Conservation (phyloP, 2,113 vertebrate species). For the Sinocyclocheilus maitianheensis region DNA sequence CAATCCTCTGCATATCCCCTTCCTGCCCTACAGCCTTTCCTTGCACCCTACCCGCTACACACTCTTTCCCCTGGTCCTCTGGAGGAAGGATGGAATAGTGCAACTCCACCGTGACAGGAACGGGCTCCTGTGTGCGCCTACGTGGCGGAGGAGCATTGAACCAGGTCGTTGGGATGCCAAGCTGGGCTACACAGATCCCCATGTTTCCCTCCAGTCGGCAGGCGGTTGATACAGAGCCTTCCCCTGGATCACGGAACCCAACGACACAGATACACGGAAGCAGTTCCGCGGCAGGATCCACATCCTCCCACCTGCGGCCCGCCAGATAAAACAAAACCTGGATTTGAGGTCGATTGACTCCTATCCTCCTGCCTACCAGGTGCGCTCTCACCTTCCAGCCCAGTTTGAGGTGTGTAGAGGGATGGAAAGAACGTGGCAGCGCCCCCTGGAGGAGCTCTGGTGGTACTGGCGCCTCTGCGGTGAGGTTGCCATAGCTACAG, state of each 20-base stretch:
- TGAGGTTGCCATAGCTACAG: slow-evolving; percentile 88
- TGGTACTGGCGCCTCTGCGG: slow-evolving; percentile 77
- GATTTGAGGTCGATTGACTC: slow-evolving; percentile 84
- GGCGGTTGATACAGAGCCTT: slow-evolving; percentile 80
- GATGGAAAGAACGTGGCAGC: slow-evolving; percentile 67
- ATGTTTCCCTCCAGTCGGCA: slow-evolving; percentile 85
- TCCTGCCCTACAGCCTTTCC: slow-evolving; percentile 68
- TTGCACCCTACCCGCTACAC: slow-evolving; percentile 68
- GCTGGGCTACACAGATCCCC: slow-evolving; percentile 88
- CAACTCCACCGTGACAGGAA: slow-evolving; percentile 77
- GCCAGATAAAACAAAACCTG: slow-evolving; percentile 89
- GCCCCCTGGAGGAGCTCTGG: slow-evolving; percentile 81
- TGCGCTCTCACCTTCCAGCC: slow-evolving; percentile 84
- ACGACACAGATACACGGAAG: slow-evolving; percentile 88
- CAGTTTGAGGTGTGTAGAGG: slow-evolving; percentile 73
- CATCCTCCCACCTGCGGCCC: slow-evolving; percentile 86
- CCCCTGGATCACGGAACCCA: slow-evolving; percentile 82
- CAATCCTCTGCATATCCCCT: slow-evolving; percentile 79
- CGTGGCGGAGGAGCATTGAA: slow-evolving; percentile 74
- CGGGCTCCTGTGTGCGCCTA: slow-evolving; percentile 9
- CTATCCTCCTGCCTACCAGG: slow-evolving; percentile 82
- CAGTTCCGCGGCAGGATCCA: slow-evolving; percentile 62
- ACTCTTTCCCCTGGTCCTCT: slow-evolving; percentile 74
- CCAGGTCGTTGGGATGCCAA: slow-evolving; percentile 90
- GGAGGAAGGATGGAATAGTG: slow-evolving; percentile 83